These are phyloP conservation scores for Epizoanthus rinbou DNA, from an alignment of 92 coral and sea anemone genomes.

Conservation along the genomic window DNA sequence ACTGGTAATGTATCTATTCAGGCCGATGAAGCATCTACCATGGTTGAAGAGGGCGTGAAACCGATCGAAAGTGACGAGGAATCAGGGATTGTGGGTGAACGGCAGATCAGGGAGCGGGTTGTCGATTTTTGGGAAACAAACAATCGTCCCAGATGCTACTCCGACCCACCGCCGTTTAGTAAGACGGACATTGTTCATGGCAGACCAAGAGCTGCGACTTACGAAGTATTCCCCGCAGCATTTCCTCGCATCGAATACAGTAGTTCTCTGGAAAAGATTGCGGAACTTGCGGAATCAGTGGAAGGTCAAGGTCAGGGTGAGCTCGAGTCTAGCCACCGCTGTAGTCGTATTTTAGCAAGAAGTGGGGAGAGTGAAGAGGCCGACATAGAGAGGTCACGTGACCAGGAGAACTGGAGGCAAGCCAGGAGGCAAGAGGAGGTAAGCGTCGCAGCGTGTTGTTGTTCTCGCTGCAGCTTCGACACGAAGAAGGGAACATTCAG, in stretches of 20 bases:
- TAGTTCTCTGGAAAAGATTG: constrained; percentile 22
- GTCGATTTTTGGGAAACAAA: constrained; percentile 29
- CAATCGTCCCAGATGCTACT: not conserved
- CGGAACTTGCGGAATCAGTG: constrained; percentile 9
- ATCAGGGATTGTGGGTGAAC: not conserved
- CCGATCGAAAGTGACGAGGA: constrained; percentile 18
- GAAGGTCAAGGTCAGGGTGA: not conserved
- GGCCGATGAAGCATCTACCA: constrained; percentile 14
- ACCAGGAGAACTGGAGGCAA: not conserved
- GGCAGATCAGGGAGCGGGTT: not conserved
- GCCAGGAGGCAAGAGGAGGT: not conserved
- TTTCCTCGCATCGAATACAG: constrained; percentile 1
- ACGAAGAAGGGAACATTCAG: too few relatives aligned
- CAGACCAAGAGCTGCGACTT: not conserved
- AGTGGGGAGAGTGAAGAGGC: not conserved
- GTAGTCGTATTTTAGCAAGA: not conserved
- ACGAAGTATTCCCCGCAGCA: constrained; percentile 20
- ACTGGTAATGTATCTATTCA: not conserved
- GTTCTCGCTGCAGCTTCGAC: too few relatives aligned
- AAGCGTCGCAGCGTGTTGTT: not conserved
- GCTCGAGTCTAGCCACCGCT: too few relatives aligned
- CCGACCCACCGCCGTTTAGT: constrained; percentile 5
- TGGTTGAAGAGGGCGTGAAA: not conserved
- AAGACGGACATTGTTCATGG: not conserved
- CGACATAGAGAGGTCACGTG: not conserved